Evolutionary conservation across 2,113 vertebrate genomes (phyloP).

Genomic region (Hymenochirus boettgeri): DNA sequence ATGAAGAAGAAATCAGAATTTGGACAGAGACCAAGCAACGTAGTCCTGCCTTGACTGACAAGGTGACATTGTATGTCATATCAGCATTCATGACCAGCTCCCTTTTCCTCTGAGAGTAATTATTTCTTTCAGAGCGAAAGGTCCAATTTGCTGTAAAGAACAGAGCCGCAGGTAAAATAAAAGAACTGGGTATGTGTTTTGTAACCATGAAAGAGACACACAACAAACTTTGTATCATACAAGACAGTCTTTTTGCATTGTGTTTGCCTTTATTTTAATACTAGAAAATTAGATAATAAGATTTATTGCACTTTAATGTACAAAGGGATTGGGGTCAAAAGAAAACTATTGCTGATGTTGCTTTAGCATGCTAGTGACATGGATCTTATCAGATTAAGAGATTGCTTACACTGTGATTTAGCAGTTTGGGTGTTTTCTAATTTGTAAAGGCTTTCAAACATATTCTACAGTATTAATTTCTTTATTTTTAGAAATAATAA

Average conservation of each 20-base stretch:
- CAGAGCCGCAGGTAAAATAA: conserved; percentile 52
- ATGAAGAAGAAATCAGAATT: conserved; percentile 47
- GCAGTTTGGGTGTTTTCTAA: background rate
- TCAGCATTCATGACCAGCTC: conserved; percentile 76
- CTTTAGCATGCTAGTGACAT: background rate
- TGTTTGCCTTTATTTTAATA: background rate
- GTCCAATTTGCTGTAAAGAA: conserved; percentile 84
- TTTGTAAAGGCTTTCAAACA: background rate
- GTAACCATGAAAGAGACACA: conserved; percentile 31
- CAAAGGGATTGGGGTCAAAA: rapidly evolving
- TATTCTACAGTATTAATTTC: too few species aligned
- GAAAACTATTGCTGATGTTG: background rate
- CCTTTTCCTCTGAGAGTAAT: conserved; percentile 78
- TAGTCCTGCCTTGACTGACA: conserved; percentile 63
- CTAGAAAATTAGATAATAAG: background rate
- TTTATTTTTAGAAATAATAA: too few species aligned
- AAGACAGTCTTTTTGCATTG: rapidly evolving
- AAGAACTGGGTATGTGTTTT: conserved; percentile 60
- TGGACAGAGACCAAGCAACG: conserved; percentile 54
- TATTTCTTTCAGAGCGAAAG: conserved; percentile 82
- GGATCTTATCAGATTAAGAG: background rate
- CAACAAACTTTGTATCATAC: background rate
- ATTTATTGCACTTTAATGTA: background rate
- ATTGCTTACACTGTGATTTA: background rate
- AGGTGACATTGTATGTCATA: conserved; percentile 88